Evolutionary conservation across 1,140 invertebrate genomes (phyloP), one percentile per base, ranked within the genome.

Genomic region (Aphelenchoides fujianensis): DNA sequence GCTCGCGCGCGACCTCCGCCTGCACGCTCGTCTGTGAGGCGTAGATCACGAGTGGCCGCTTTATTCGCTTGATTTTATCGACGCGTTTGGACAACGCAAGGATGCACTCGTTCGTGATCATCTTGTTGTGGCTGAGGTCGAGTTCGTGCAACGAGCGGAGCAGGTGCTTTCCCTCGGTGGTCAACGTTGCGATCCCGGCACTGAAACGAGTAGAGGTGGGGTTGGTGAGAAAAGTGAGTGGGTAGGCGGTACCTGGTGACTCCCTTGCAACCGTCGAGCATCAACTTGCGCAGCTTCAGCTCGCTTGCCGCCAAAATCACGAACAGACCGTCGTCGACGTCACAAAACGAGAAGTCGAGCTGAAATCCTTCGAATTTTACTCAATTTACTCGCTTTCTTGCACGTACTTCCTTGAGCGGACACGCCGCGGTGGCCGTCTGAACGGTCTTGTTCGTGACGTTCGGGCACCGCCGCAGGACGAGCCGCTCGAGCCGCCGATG

Each of bases 11-110:
- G 34, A 75, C 3, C 3, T 59, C 35, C 41, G 9, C 30, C n/a
- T 73, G n/a, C 2, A 72, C 73, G 16, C 71, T 57, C n/a, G 73
- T 76, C 69, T 72, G 71, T 9, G 55, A 68, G 7, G 69, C 73
- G 52, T 76, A 72, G 34, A 72, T 69, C 28, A 31, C 37, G 16
- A 74, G 52, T 2, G 73, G 28, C 53, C 70, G 28, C 34, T 59
- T 59, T 27, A 59, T 59, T 5, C 55, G 55, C 34, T 59, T 59
- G 5, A 59, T 59, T 19, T 59, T 59, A 5, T 19, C 19, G 5
- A 74, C 3, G n/a, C 3, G 28, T 74, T 76, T 30, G 28, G 35
- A 27, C 12, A 72, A 16, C 7, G 19, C 16, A 30, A 52, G 23
- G 34, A 72, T 75, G 12, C 72, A 27, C 36, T 75, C 53, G 55